Conservation (phyloP, 2,888 invertebrate genomes). For the Strigamia transsilvanica region DNA sequence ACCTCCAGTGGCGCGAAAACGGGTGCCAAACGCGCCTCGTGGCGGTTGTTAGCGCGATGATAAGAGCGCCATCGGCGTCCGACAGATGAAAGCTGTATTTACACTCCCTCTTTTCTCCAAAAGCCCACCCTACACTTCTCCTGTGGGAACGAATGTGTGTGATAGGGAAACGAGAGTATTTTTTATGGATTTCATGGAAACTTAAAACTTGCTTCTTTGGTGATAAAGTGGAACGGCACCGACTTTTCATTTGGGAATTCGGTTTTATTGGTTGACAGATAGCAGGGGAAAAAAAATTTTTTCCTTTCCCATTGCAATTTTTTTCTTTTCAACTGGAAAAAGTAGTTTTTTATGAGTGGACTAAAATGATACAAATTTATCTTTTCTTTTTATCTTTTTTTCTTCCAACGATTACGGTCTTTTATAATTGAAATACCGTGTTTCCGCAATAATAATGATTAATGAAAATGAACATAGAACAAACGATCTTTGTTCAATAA, state of each 20-base stretch:
- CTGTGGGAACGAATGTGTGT: slow-evolving; percentile 27
- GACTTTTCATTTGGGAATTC: slow-evolving; percentile 44
- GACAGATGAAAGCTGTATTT: slow-evolving; percentile 44
- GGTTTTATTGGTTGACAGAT: slow-evolving; percentile 42
- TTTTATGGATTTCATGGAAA: slow-evolving; percentile 44
- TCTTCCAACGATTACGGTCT: not conserved
- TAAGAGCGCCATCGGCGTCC: slow-evolving; percentile 39
- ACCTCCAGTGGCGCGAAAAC: slow-evolving; percentile 44
- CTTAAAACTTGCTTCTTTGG: slow-evolving; percentile 35
- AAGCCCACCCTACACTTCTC: slow-evolving; percentile 16
- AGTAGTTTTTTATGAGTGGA: slow-evolving; percentile 18
- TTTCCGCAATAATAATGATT: too few species aligned
- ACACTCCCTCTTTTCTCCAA: slow-evolving; percentile 25
- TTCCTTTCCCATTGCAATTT: not conserved
- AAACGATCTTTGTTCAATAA: too few species aligned
- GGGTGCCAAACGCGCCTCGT: slow-evolving; percentile 42
- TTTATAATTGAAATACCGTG: too few species aligned
- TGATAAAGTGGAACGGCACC: slow-evolving; percentile 35
- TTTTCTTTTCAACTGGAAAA: not conserved
- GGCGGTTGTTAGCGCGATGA: slow-evolving; percentile 37
- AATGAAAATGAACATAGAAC: too few species aligned
- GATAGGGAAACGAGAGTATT: slow-evolving; percentile 44
- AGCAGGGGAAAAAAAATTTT: too few species aligned
- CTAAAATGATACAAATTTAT: slow-evolving; percentile 39
- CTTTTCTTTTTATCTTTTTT: not conserved